Evolutionary conservation across 92 coral and sea anemone species (phyloP), one percentile per base, ranked within the genome.

Genomic region (Actinostola sp.): DNA sequence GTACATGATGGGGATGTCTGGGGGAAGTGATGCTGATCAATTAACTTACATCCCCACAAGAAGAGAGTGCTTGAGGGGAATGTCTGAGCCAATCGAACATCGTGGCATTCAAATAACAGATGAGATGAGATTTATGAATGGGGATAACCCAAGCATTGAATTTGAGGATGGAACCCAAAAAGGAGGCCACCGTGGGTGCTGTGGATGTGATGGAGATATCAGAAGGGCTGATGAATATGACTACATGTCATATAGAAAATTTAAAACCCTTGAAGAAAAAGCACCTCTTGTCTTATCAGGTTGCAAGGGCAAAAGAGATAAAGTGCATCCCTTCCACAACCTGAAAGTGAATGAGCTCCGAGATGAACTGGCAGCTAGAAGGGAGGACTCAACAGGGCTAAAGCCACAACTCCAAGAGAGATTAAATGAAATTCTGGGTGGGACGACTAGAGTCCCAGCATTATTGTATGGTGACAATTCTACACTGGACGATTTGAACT

Each of bases 101-200:
- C 59, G 25, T 5, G 59, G 27, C 27, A 67, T 30, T 1, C 8
- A 8, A 28, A 33, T 49, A 0, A 15, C 44, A 67, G 58, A 67
- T 16, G 42, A 67, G 25, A 67, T 48, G 73, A 23, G 61, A n/a
- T 67, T 67, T 17, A 28, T 46, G 31, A 53, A 53, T 53, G 59
- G 59, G 59, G 64, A 70, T 64, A 70, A 70, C 15, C 65, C 64
- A 13, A 61, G 63, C 52, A 64, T 70, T 3, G 76, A 70, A 34
- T 53, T 70, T 50, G 76, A 70, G 30, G 76, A 70, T 53, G 76
- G 76, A n/a, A 70, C 76, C 25, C 76, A 33, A 45, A 70, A 70
- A 33, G 76, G 25, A 53, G 59, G 59, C 59, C 27, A 53, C 27
- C 13, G 27, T 53, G 59, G 59, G 59, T 53, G 59, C 14, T 2